phyloP scores from a whole-genome alignment of 2,797 vertebrate species.

The Danio tinwini region DNA sequence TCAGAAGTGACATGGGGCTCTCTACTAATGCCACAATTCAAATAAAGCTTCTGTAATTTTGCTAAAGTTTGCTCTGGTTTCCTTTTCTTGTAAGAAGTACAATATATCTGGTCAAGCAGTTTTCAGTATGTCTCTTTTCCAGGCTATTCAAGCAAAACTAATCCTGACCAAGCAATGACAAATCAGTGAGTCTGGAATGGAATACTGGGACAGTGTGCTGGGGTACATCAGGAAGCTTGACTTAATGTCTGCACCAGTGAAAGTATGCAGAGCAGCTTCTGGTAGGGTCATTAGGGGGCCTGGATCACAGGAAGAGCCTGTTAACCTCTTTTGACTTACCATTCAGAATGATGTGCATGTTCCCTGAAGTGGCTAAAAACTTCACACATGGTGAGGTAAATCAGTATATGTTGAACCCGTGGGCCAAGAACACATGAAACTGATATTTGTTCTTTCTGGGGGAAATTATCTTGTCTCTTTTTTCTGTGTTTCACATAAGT shows the following conservation, averaged over 20 bases:
- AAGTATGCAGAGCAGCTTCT: conserved; percentile 77
- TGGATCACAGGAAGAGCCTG: conserved; percentile 49
- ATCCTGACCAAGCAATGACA: conserved; percentile 18
- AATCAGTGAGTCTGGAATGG: conserved; percentile 1
- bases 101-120: conserved; percentile 2
- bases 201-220: conserved; percentile 50
- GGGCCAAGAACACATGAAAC: conserved; percentile 9
- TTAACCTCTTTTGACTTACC: conserved; percentile 56
- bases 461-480: not conserved
- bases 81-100: not conserved
- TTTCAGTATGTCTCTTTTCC: not conserved
- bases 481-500: not conserved
- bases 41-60: not conserved
- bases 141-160: conserved; percentile 1
- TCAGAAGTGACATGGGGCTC: not conserved
- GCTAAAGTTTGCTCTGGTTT: conserved; percentile 10
- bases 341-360: conserved; percentile 34
- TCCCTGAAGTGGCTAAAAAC: conserved; percentile 51
- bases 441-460: not conserved
- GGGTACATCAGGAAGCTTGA: conserved; percentile 55
- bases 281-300: conserved; percentile 79
- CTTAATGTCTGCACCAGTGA: conserved; percentile 75
- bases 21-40: not conserved
- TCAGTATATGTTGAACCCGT: conserved; percentile 6
- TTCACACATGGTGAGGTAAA: conserved; percentile 40